These are phyloP conservation scores for Pterocles burchelli DNA, from an alignment of 2,113 vertebrate species.

Conservation along the genomic window DNA sequence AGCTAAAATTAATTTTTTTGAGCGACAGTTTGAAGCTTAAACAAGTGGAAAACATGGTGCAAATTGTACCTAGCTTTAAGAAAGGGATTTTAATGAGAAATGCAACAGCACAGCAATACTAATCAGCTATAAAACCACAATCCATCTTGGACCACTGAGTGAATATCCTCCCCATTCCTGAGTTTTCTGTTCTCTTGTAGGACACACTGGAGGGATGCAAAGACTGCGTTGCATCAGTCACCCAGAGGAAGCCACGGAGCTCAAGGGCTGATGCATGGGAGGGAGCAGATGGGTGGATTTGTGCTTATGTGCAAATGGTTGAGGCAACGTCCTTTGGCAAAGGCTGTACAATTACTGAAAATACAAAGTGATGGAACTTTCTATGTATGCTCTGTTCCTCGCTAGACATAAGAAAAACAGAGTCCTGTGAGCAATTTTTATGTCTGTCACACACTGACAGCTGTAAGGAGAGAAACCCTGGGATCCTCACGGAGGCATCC, in stretches of 20 bases:
- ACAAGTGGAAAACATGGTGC: conserved; percentile 56
- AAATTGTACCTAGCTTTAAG: conserved; percentile 41
- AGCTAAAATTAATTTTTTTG: conserved; percentile 61
- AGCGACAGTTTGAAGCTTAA: conserved; percentile 50
- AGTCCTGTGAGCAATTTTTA: not conserved
- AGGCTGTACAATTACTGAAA: not conserved
- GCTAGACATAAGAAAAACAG: not conserved
- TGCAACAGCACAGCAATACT: conserved; percentile 8
- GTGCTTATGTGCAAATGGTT: not conserved
- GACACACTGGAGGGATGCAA: not conserved
- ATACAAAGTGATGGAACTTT: not conserved
- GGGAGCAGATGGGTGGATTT: not conserved
- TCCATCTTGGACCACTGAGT: not conserved
- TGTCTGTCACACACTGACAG: not conserved
- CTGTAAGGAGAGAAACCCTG: not conserved
- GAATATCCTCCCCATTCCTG: not conserved
- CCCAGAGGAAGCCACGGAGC: not conserved
- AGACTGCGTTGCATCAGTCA: not conserved
- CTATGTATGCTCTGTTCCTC: not conserved
- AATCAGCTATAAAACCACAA: not conserved
- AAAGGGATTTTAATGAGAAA: conserved; percentile 54
- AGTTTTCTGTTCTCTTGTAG: not conserved
- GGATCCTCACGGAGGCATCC: not conserved
- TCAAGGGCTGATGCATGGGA: not conserved
- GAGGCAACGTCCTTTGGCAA: not conserved